Conservation (phyloP, 2,888 invertebrate species). For the Drosophila falleni region DNA sequence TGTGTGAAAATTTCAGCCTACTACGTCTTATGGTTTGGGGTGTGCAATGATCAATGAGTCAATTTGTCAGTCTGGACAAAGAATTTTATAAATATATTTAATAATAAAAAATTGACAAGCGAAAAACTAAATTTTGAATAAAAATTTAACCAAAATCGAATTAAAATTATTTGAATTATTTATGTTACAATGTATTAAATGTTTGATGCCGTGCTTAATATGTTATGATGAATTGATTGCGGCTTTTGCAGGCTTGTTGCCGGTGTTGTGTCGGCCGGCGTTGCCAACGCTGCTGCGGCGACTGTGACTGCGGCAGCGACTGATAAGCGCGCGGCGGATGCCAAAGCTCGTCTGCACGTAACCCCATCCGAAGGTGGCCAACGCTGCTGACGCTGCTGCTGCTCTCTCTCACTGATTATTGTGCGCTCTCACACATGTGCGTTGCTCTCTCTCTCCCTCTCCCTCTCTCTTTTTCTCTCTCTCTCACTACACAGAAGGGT, state of each 20-base stretch:
- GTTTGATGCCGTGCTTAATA: background rate
- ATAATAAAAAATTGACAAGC: too few species aligned
- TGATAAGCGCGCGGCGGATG: conserved; percentile 62
- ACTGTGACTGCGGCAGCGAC: conserved; percentile 57
- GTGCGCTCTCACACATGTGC: conserved; percentile 17
- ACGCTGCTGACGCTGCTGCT: conserved; percentile 1
- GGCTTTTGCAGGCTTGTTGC: conserved; percentile 2
- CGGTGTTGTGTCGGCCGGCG: conserved; percentile 12
- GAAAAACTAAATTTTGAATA: too few species aligned
- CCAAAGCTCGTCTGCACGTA: conserved; percentile 64
- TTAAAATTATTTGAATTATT: background rate
- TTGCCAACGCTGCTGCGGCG: conserved; percentile 22
- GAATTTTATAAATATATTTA: too few species aligned
- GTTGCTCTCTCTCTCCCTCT: conserved; percentile 18
- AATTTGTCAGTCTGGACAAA: too few species aligned
- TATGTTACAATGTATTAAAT: background rate
- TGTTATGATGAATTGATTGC: background rate
- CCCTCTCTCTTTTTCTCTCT: conserved; percentile 19
- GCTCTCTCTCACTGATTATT: conserved; percentile 24
- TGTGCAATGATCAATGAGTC: too few species aligned
- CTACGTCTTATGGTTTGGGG: too few species aligned
- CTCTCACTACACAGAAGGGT: conserved; percentile 41
- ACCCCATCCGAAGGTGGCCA: conserved; percentile 50
- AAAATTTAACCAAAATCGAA: too few species aligned
- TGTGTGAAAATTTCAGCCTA: too few species aligned